These are phyloP conservation scores for Saiga tatarica DNA, from an alignment of 2,113 vertebrate genomes.

Conservation along the genomic window DNA sequence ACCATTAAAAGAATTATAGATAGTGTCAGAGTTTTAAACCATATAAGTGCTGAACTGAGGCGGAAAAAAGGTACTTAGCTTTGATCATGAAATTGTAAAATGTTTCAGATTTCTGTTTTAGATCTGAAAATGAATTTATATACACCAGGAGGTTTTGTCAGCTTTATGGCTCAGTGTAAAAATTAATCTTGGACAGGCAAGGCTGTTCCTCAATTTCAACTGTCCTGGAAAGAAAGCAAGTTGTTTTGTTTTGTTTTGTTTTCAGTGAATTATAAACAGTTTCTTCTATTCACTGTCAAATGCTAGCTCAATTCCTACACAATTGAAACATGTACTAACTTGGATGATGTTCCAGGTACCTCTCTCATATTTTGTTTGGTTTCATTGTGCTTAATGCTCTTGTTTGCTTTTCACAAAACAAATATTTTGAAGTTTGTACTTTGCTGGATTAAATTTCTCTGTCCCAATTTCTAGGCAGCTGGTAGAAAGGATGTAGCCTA, in stretches of 20 bases:
- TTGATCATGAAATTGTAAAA: neutral
- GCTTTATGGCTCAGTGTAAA: neutral
- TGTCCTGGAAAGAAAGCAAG: neutral
- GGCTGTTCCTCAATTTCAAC: slow-evolving; percentile 17
- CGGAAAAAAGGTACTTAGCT: neutral
- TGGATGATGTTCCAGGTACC: neutral
- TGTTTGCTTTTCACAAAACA: neutral
- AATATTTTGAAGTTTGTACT: neutral
- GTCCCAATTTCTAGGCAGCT: neutral
- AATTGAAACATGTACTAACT: neutral
- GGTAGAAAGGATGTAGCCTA: neutral
- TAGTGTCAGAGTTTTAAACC: neutral
- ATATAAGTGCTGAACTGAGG: neutral
- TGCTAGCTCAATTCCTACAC: neutral
- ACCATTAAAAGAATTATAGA: neutral
- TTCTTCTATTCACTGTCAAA: neutral
- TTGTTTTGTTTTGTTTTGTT: neutral
- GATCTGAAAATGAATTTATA: slow-evolving; percentile 45
- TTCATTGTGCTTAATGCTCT: neutral
- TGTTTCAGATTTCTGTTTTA: slow-evolving; percentile 31
- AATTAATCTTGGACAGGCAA: slow-evolving; percentile 20
- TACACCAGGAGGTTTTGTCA: slow-evolving; percentile 12
- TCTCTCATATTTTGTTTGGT: neutral
- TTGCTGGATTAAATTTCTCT: neutral
- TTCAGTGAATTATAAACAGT: neutral